Conservation (phyloP, 2,113 vertebrate species). For the Triplophysa dalaica region DNA sequence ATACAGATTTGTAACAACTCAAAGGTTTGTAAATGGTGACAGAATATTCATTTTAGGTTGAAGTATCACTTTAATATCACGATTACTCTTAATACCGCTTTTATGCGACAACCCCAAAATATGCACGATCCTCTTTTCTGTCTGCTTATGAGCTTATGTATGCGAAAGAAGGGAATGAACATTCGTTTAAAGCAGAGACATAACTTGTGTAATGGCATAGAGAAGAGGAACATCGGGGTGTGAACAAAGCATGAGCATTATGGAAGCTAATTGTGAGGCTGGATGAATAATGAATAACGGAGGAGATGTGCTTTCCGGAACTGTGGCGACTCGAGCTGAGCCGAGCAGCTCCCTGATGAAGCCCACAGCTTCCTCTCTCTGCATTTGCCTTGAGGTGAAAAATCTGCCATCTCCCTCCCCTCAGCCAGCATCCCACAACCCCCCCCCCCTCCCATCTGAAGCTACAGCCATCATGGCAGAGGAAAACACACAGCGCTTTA, state of each 20-base stretch:
- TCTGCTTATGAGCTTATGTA: too few relatives aligned
- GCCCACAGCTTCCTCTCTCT: constrained; percentile 63
- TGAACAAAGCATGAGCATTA: constrained; percentile 54
- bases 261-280: constrained; percentile 75
- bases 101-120: too few relatives aligned
- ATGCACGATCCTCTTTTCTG: too few relatives aligned
- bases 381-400: constrained; percentile 74
- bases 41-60: too few relatives aligned
- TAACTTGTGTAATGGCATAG: constrained; percentile 64
- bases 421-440: background rate
- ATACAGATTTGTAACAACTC: too few relatives aligned
- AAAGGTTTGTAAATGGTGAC: too few relatives aligned
- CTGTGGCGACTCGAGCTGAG: constrained; percentile 54
- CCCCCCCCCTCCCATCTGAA: background rate
- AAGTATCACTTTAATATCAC: too few relatives aligned
- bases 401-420: constrained; percentile 64
- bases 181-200: background rate
- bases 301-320: constrained; percentile 74
- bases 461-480: background rate
- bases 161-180: too few relatives aligned
- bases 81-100: too few relatives aligned
- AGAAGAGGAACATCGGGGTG: constrained; percentile 23
- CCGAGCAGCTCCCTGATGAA: constrained; percentile 68
- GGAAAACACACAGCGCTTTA: constrained; percentile 6
- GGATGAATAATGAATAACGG: constrained; percentile 78